A percentile compares a stretch with the other conserved stretches of the same genome.
These are phyloP conservation scores for Podocnemis expansa DNA, from an alignment of 2,113 vertebrate genomes.

Conservation along the genomic window DNA sequence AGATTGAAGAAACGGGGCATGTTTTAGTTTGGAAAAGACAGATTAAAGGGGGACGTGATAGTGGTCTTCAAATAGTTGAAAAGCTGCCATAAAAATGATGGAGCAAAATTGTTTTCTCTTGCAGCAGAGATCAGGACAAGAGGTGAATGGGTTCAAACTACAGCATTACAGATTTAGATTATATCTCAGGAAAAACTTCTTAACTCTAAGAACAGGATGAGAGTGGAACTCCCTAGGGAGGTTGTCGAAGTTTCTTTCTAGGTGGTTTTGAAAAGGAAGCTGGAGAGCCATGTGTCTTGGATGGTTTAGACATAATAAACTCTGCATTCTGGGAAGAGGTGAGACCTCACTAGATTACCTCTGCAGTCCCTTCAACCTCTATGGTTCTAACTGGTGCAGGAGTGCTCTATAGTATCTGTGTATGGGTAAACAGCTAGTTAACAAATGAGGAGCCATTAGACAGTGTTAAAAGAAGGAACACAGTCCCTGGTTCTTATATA, in stretches of 20 bases:
- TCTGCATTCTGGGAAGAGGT: fast-evolving
- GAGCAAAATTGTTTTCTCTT: background rate
- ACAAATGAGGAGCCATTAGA: background rate
- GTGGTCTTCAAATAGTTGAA: background rate
- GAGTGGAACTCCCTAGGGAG: background rate
- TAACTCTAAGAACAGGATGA: background rate
- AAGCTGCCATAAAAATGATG: background rate
- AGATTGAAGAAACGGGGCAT: background rate
- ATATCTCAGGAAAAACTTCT: background rate
- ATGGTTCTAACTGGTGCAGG: background rate
- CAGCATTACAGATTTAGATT: background rate
- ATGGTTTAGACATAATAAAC: too few relatives aligned
- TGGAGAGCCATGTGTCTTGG: too few relatives aligned
- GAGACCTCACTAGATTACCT: background rate
- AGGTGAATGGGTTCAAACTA: background rate
- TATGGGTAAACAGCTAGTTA: background rate
- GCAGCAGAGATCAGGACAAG: background rate
- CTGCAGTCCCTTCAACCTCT: background rate
- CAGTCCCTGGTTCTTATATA: background rate
- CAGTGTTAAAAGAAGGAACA: background rate
- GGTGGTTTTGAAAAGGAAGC: background rate
- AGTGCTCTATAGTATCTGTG: background rate
- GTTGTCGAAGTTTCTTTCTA: background rate
- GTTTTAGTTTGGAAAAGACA: background rate
- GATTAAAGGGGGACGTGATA: background rate